These are phyloP conservation scores for Monodelphis domestica DNA, from an alignment of 2,797 vertebrate species.

Conservation along the genomic window DNA sequence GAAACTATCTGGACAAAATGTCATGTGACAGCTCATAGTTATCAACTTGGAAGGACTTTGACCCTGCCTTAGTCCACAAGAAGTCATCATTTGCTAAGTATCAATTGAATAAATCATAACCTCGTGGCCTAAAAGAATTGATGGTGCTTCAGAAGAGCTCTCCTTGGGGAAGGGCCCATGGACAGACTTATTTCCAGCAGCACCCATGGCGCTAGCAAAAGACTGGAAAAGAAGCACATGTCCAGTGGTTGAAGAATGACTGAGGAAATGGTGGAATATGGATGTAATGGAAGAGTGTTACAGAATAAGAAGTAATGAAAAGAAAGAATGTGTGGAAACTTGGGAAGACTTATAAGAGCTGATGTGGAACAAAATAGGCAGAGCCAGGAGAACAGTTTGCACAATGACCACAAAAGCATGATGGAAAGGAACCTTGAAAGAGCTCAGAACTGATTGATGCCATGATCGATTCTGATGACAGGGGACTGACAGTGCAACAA, in stretches of 20 bases:
- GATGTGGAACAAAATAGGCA: neutral
- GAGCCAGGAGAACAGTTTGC: neutral
- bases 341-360: neutral
- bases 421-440: neutral
- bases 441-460: neutral
- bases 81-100: conserved; percentile 25
- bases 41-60: conserved; percentile 73
- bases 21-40: conserved; percentile 65
- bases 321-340: neutral
- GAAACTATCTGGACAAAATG: neutral
- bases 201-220: neutral
- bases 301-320: neutral
- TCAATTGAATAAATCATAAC: conserved; percentile 65
- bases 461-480: neutral
- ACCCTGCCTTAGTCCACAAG: conserved; percentile 63
- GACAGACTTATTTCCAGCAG: neutral
- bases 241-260: neutral
- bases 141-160: neutral
- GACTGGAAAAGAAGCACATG: neutral
- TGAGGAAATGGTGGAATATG: neutral
- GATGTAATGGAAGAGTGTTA: neutral
- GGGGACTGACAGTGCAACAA: neutral
- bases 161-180: neutral
- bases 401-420: neutral
- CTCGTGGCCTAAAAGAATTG: conserved; percentile 41